Conservation (phyloP, 2,888 invertebrate species). For the Phortica magna region DNA sequence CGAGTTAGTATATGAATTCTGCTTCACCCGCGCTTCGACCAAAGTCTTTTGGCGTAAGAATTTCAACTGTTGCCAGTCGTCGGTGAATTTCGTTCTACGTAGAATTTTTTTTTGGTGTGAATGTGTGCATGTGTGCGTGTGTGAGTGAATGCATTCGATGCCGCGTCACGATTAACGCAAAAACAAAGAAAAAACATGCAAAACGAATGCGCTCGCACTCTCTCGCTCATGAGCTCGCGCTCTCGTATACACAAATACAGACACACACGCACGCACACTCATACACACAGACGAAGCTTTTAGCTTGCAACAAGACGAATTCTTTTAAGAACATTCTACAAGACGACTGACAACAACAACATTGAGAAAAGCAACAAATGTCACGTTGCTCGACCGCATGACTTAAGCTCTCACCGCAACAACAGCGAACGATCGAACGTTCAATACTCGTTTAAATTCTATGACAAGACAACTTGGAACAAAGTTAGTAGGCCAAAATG, state of each 20-base stretch:
- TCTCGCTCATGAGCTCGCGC: not conserved
- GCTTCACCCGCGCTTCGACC: conserved; percentile 26
- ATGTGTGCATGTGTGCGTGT: not conserved
- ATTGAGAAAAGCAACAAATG: not conserved
- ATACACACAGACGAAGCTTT: not conserved
- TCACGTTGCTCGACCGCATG: conserved; percentile 19
- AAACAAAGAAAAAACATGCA: not conserved
- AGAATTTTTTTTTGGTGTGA: not conserved
- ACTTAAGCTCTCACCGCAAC: not conserved
- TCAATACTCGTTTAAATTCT: no score
- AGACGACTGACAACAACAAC: not conserved
- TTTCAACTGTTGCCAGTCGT: conserved; percentile 42
- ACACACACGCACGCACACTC: not conserved
- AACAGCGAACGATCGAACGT: not conserved
- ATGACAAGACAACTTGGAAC: not conserved
- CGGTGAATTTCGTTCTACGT: conserved; percentile 2
- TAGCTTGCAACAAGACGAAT: conserved; percentile 2
- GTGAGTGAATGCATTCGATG: conserved; percentile 14
- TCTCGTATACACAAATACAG: not conserved
- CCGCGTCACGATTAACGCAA: conserved; percentile 9
- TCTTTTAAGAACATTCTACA: conserved; percentile 1
- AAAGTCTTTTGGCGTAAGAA: conserved; percentile 48
- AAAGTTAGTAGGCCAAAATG: conserved; percentile 16
- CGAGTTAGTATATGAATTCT: not conserved
- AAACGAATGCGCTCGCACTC: not conserved